Percentiles rank a stretch among this genome's conserved stretches.
phyloP scores from a whole-genome alignment of 2,797 vertebrate genomes.

The Myotis planiceps region DNA sequence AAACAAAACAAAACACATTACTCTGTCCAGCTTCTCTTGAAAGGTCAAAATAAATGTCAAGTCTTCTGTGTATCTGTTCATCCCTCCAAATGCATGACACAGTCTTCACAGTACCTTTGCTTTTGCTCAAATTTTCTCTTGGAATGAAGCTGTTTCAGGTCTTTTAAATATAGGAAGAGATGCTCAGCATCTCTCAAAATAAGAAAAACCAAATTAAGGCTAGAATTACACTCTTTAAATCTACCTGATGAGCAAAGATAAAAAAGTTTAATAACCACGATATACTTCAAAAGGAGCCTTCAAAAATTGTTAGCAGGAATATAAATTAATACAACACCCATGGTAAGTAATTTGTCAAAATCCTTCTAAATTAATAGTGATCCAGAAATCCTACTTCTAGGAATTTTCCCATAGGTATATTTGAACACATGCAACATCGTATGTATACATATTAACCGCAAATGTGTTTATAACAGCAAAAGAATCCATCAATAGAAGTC shows the following conservation, averaged over 20 bases:
- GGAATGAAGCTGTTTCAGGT: neutral
- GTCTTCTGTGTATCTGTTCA: conserved; percentile 30
- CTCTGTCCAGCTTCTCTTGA: conserved; percentile 57
- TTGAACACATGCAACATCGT: neutral
- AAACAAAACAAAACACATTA: neutral
- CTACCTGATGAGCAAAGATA: neutral
- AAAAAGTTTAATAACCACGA: neutral
- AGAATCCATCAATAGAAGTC: neutral
- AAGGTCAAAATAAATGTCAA: conserved; percentile 64
- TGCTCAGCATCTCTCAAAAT: neutral
- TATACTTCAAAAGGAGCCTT: neutral
- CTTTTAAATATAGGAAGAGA: conserved; percentile 4
- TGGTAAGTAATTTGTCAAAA: neutral
- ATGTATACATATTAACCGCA: neutral
- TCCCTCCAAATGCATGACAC: neutral
- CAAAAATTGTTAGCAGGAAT: neutral
- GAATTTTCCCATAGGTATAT: neutral
- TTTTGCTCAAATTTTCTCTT: conserved; percentile 49
- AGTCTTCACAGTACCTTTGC: conserved; percentile 3
- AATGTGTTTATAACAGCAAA: neutral
- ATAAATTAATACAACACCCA: neutral
- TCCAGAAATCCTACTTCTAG: neutral
- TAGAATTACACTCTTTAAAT: neutral
- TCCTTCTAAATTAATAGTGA: neutral
- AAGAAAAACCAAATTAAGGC: conserved; percentile 17